Conservation (phyloP, 1,140 invertebrate species). For the Xylocopa sonorina region DNA sequence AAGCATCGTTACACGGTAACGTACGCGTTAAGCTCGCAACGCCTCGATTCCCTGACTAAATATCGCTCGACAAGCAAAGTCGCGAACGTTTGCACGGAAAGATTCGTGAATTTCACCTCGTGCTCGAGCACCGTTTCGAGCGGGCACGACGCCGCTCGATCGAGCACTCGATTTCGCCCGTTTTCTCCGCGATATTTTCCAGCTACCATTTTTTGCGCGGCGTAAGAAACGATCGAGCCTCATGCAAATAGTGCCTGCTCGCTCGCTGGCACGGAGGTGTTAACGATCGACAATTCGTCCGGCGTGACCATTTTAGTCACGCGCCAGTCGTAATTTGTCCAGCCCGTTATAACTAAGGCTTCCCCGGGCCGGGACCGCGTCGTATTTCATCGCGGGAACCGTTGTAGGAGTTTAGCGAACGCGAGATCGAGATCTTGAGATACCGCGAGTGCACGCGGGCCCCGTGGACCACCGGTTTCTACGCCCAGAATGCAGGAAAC, state of each 20-base stretch:
- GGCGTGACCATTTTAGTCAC: slow-evolving; percentile 75
- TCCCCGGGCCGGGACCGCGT: slow-evolving; percentile 30
- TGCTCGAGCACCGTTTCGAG: not conserved
- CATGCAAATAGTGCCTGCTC: slow-evolving; percentile 73
- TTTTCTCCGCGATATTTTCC: slow-evolving; percentile 28
- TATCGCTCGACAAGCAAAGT: not conserved
- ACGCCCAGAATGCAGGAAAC: not conserved
- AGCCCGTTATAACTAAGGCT: slow-evolving; percentile 62
- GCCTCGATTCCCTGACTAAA: no score
- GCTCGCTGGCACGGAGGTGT: slow-evolving; percentile 73
- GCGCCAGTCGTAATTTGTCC: slow-evolving; percentile 67
- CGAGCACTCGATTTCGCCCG: slow-evolving; percentile 10
- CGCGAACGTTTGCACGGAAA: not conserved
- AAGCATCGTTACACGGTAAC: no score
- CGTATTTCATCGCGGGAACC: slow-evolving; percentile 42
- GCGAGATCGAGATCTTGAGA: slow-evolving; percentile 33
- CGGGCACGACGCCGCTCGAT: slow-evolving; percentile 6
- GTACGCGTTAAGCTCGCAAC: no score
- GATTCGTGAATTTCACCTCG: not conserved
- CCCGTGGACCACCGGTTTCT: not conserved
- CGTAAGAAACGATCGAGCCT: slow-evolving; percentile 51
- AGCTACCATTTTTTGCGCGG: slow-evolving; percentile 24
- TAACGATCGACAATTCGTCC: slow-evolving; percentile 78
- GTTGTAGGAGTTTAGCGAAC: slow-evolving; percentile 46
- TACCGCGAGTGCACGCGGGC: slow-evolving; percentile 5